These are phyloP conservation scores for Lutjanus erythropterus DNA, from an alignment of 2,113 vertebrate genomes.

Conservation along the genomic window DNA sequence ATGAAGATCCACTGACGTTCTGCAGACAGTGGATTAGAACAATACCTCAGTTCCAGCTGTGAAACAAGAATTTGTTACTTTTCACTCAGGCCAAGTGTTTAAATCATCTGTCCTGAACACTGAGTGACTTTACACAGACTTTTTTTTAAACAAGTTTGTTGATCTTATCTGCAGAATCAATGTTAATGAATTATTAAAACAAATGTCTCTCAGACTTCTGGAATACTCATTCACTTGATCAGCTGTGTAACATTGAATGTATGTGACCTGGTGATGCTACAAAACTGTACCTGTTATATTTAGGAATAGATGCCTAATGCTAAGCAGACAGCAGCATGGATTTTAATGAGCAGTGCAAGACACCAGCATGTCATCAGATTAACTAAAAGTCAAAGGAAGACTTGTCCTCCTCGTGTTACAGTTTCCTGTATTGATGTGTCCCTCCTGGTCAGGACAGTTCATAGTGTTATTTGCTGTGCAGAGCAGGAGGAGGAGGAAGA, in stretches of 20 bases:
- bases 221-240: not conserved
- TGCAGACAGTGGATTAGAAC: not conserved
- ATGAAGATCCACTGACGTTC: not conserved
- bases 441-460: slow-evolving; percentile 5
- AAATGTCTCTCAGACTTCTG: not conserved
- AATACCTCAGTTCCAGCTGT: not conserved
- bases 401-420: slow-evolving; percentile 4
- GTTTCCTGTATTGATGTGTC: not conserved
- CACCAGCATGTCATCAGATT: not conserved
- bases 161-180: not conserved
- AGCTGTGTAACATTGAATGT: not conserved
- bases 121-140: not conserved
- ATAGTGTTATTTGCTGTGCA: slow-evolving; percentile 7
- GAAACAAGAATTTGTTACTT: not conserved
- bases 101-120: not conserved
- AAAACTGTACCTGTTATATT: not conserved
- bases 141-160: not conserved
- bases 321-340: not conserved
- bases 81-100: not conserved
- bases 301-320: not conserved
- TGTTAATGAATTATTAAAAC: not conserved
- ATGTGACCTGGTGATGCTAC: not conserved
- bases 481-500: not conserved
- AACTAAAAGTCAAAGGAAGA: slow-evolving; percentile 16
- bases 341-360: slow-evolving; percentile 23